phyloP scores from a whole-genome alignment of 2,797 vertebrate genomes.

The Sebastes oblongus region DNA sequence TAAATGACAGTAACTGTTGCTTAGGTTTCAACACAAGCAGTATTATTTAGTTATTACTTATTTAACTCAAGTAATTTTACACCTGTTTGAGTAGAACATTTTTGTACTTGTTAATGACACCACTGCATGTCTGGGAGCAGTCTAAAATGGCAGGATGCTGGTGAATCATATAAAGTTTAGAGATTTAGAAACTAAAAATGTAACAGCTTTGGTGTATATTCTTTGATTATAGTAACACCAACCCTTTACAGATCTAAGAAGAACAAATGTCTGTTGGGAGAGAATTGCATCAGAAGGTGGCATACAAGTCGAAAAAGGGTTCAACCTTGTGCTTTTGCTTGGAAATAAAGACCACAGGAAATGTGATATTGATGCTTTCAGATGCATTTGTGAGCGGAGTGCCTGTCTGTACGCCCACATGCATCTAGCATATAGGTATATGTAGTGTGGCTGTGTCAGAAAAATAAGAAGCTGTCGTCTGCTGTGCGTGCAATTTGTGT shows the following conservation, averaged over 20 bases:
- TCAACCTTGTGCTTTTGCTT: constrained; percentile 57
- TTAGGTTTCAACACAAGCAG: background rate
- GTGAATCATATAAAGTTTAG: background rate
- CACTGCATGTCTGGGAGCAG: background rate
- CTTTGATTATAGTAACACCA: background rate
- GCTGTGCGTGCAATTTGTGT: constrained; percentile 30
- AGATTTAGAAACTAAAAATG: background rate
- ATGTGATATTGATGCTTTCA: constrained; percentile 83
- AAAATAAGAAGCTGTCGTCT: constrained; percentile 51
- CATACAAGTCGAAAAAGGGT: constrained; percentile 23
- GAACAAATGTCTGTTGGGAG: background rate
- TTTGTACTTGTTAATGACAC: background rate
- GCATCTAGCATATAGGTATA: constrained; percentile 54
- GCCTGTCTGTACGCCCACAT: constrained; percentile 80
- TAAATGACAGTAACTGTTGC: background rate
- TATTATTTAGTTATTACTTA: background rate
- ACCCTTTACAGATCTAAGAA: background rate
- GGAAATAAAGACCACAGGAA: constrained; percentile 85
- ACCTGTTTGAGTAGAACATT: background rate
- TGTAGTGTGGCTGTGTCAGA: constrained; percentile 54
- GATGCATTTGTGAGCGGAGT: constrained; percentile 72
- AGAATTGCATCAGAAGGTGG: constrained; percentile 3
- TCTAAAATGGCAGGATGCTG: background rate
- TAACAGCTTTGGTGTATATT: background rate
- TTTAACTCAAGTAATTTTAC: background rate